These are phyloP conservation scores for Hestina assimilis DNA, from an alignment of 1,140 invertebrate species.

Conservation along the genomic window DNA sequence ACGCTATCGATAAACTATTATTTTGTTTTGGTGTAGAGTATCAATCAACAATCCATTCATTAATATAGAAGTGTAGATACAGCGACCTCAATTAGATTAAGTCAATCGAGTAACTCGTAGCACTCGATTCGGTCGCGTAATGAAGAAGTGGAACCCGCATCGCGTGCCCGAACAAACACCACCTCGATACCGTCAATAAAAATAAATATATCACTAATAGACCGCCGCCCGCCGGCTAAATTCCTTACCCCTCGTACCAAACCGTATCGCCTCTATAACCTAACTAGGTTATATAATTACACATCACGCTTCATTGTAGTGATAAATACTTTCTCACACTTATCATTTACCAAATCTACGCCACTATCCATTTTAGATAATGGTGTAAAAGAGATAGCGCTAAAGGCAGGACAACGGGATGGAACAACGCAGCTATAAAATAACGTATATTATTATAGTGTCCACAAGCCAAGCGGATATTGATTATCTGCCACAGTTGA, in stretches of 20 bases:
- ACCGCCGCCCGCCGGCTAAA: slow-evolving; percentile 25
- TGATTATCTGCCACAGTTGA: slow-evolving; percentile 79
- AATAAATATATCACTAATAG: slow-evolving; percentile 65
- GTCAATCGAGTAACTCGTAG: slow-evolving; percentile 49
- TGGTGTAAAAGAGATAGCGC: slow-evolving; percentile 58
- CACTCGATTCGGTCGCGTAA: slow-evolving; percentile 45
- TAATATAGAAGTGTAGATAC: slow-evolving; percentile 32
- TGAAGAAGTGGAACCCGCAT: slow-evolving; percentile 63
- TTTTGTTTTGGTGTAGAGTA: neutral
- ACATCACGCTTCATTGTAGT: slow-evolving; percentile 75
- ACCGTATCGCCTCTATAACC: slow-evolving; percentile 49
- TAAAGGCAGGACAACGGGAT: slow-evolving; percentile 24
- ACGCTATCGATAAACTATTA: neutral
- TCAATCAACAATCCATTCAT: slow-evolving; percentile 20
- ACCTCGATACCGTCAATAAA: slow-evolving; percentile 54
- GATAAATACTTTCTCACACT: slow-evolving; percentile 79
- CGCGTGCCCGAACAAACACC: slow-evolving; percentile 45
- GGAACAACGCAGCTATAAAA: slow-evolving; percentile 65
- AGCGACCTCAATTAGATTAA: slow-evolving; percentile 57
- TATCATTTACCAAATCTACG: slow-evolving; percentile 78
- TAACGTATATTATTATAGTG: slow-evolving; percentile 78
- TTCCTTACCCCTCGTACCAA: slow-evolving; percentile 25
- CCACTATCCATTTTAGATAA: slow-evolving; percentile 78
- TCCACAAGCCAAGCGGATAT: slow-evolving; percentile 80
- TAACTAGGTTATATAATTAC: slow-evolving; percentile 76